phyloP scores from a whole-genome alignment of 2,797 vertebrate genomes.

The Chelonia mydas region DNA sequence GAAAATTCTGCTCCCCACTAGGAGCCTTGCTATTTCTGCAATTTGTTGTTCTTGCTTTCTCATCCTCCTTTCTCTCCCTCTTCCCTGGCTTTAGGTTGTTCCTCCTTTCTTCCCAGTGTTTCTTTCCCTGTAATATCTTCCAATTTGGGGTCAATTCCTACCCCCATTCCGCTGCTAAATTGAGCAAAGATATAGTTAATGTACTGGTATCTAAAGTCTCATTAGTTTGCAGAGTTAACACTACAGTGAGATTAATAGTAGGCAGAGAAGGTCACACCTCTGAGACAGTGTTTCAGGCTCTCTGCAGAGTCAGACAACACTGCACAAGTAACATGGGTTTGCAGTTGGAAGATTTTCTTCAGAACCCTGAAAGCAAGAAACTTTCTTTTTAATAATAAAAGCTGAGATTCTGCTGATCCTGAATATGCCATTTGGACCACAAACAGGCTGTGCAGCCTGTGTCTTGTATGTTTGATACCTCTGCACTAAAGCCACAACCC shows the following conservation, averaged over 20 bases:
- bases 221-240: slow-evolving; percentile 50
- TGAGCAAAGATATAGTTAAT: slow-evolving; percentile 56
- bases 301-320: background rate
- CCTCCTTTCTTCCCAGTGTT: background rate
- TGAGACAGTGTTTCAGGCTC: slow-evolving; percentile 33
- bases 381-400: background rate
- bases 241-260: slow-evolving; percentile 20
- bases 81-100: background rate
- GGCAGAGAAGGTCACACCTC: background rate
- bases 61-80: background rate
- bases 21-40: background rate
- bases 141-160: background rate
- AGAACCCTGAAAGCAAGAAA: background rate
- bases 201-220: slow-evolving; percentile 39
- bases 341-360: background rate
- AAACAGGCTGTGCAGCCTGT: background rate
- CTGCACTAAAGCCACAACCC: background rate
- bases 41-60: background rate
- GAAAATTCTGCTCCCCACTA: slow-evolving; percentile 27
- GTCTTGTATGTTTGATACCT: background rate
- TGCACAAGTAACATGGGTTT: background rate
- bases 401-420: background rate
- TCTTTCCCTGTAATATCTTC: background rate
- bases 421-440: background rate
- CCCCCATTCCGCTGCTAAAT: slow-evolving; percentile 16